phyloP scores from a whole-genome alignment of 2,113 vertebrate genomes.

The Capreolus pygargus region DNA sequence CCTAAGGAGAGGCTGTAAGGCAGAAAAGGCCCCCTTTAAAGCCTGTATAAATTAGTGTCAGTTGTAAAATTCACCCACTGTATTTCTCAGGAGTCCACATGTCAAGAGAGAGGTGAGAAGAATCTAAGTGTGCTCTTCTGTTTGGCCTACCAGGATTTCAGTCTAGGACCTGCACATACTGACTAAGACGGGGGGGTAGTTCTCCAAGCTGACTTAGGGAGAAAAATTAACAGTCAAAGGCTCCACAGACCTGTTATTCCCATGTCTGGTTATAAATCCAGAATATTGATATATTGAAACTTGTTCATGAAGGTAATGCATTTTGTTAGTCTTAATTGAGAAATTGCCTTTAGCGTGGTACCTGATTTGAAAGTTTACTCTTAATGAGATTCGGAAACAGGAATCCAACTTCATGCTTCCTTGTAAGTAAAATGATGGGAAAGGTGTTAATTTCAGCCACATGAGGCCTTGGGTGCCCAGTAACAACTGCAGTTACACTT shows the following conservation, averaged over 20 bases:
- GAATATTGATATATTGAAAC: conserved; percentile 29
- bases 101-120: conserved; percentile 23
- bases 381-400: neutral
- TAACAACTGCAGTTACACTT: neutral
- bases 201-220: neutral
- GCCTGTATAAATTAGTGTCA: conserved; percentile 35
- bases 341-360: neutral
- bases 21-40: neutral
- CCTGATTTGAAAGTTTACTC: neutral
- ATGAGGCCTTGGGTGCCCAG: neutral
- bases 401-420: neutral
- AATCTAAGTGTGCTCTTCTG: neutral
- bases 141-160: neutral
- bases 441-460: neutral
- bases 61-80: conserved; percentile 31
- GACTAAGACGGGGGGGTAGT: neutral
- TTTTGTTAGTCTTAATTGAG: neutral
- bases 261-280: conserved; percentile 30
- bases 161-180: neutral
- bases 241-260: neutral
- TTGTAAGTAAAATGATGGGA: neutral
- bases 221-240: conserved; percentile 8
- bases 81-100: neutral
- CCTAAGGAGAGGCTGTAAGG: neutral
- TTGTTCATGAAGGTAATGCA: neutral